Percentiles rank a stretch among this genome's conserved stretches.
Conservation (phyloP, 2,888 invertebrate species). For the Anorthoa munda region DNA sequence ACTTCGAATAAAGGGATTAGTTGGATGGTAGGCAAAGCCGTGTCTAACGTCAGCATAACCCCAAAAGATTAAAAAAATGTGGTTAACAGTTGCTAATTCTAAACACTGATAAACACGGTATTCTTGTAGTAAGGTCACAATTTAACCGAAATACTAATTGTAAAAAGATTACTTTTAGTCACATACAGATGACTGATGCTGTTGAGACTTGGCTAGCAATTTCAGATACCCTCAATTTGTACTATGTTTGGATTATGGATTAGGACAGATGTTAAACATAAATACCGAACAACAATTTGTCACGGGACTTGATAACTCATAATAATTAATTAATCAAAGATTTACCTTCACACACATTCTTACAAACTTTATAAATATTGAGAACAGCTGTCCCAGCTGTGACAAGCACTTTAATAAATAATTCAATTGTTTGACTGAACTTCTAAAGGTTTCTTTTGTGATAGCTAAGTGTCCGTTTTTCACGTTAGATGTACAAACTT, state of each 20-base stretch:
- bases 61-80: too few relatives aligned
- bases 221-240: conserved; percentile 1
- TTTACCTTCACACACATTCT: conserved; percentile 6
- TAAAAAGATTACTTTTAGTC: background rate
- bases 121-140: background rate
- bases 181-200: conserved; percentile 1
- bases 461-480: background rate
- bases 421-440: conserved; percentile 12
- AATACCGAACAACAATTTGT: conserved; percentile 54
- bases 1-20: too few relatives aligned
- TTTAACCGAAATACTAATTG: background rate
- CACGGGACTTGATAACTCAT: conserved; percentile 51
- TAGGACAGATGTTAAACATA: conserved; percentile 54
- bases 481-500: background rate
- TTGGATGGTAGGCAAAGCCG: too few relatives aligned
- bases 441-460: conserved; percentile 3
- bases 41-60: too few relatives aligned
- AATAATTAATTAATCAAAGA: conserved; percentile 38
- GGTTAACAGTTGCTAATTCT: too few relatives aligned
- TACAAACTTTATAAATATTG: conserved; percentile 13
- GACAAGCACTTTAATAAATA: background rate
- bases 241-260: conserved; percentile 33
- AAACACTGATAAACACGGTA: too few relatives aligned
- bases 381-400: background rate
- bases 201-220: conserved; percentile 25